These are phyloP conservation scores for Criorhina ranunculi DNA, from an alignment of 2,888 invertebrate species.

Conservation along the genomic window DNA sequence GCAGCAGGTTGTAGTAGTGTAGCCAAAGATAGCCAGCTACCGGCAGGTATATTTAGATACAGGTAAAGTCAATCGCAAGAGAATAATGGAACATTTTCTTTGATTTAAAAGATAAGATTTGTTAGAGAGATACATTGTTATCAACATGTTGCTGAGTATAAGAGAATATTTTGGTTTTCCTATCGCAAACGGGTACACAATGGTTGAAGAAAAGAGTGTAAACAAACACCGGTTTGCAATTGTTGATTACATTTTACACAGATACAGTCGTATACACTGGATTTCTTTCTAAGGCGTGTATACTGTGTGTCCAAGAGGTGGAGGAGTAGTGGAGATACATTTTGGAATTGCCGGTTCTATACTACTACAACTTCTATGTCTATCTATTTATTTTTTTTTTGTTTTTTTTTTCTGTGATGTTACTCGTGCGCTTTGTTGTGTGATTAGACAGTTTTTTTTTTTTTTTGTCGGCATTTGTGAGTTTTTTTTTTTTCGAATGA, in stretches of 20 bases:
- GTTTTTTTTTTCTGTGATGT: constrained; percentile 17
- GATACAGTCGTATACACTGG: constrained; percentile 22
- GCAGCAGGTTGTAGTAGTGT: constrained; percentile 44
- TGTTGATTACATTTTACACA: constrained; percentile 47
- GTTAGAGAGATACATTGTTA: constrained; percentile 20
- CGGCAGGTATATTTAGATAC: constrained; percentile 80
- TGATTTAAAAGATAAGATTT: constrained; percentile 26
- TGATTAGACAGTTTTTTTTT: constrained; percentile 22
- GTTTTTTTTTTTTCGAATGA: constrained; percentile 24
- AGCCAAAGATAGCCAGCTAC: constrained; percentile 67
- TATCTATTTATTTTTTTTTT: too few relatives aligned
- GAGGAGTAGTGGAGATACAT: constrained; percentile 2
- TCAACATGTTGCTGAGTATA: constrained; percentile 49
- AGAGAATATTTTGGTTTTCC: constrained; percentile 15
- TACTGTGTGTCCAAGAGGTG: not conserved
- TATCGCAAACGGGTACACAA: constrained; percentile 7
- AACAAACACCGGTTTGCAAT: constrained; percentile 67
- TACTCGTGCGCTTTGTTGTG: constrained; percentile 18
- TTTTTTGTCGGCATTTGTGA: constrained; percentile 16
- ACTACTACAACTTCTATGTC: constrained; percentile 16
- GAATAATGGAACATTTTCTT: not conserved
- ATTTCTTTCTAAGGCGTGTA: too few relatives aligned
- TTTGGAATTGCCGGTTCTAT: constrained; percentile 52
- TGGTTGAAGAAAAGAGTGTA: constrained; percentile 16
- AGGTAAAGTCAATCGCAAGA: constrained; percentile 78